phyloP scores from a whole-genome alignment of 1,140 invertebrate species.

The Lordiphosa mommai region DNA sequence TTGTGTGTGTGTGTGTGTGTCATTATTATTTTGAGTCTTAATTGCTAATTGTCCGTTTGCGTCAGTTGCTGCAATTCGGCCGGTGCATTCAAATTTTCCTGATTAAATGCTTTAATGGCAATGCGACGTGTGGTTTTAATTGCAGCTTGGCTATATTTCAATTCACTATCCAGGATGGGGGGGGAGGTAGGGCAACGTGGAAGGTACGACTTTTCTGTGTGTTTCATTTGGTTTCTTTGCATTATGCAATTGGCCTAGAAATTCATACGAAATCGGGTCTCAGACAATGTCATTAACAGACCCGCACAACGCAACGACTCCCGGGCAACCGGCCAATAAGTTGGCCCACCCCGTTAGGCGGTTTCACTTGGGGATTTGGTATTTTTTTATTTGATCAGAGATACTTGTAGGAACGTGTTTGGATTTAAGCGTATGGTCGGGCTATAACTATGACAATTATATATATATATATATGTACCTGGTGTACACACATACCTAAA shows the following conservation, averaged over 20 bases:
- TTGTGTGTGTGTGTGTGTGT: conserved; percentile 6
- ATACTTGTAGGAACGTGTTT: conserved; percentile 21
- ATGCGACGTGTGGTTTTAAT: conserved; percentile 72
- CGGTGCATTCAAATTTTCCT: conserved; percentile 73
- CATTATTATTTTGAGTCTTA: conserved; percentile 49
- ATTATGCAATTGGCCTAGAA: conserved; percentile 44
- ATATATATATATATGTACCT: not conserved
- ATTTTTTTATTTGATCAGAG: not conserved
- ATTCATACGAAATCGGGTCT: conserved; percentile 14
- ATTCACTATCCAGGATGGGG: conserved; percentile 29
- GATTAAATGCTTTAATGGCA: conserved; percentile 69
- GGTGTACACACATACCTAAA: too few relatives aligned
- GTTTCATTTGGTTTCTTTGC: not conserved
- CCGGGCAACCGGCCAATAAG: conserved; percentile 4
- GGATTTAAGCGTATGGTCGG: conserved; percentile 25
- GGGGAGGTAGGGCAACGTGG: conserved; percentile 18
- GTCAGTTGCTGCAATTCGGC: conserved; percentile 42
- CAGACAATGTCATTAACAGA: conserved; percentile 44
- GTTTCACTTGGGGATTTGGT: conserved; percentile 19
- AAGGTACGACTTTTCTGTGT: not conserved
- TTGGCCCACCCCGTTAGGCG: not conserved
- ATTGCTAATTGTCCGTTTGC: conserved; percentile 73
- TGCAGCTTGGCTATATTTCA: conserved; percentile 62
- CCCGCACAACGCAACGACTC: conserved; percentile 5
- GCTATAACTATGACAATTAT: not conserved